Base-by-base conservation (phyloP, 2,888 invertebrate genomes). In the Trilocha varians region DNA sequence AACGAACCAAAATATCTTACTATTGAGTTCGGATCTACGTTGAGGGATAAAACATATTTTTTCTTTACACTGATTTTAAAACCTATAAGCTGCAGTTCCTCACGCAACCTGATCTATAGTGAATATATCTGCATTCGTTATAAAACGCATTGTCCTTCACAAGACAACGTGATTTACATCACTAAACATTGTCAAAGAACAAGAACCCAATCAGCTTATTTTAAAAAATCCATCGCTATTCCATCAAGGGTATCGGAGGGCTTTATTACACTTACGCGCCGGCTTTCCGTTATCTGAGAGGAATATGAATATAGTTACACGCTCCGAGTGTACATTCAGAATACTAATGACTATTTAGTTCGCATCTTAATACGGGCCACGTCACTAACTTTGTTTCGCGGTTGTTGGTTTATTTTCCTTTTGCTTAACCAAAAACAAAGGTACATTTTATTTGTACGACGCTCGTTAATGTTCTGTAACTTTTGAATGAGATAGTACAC, bases 261-360 rank as follows among this genome's bases (percentile, higher is more conserved):
- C 50, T 63, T 58, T 64, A 63, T 60, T 58, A 59, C 57, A 59
- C 59, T 54, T 59, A 61, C 59, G 57, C 54, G 55, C 52, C 43
- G 54, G 56, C 58, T 60, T 59, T 59, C 58, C 57, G 57, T 49
- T 52, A 52, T 52, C 57, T 46, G 57, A 60, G 57, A 62, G 55
- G 61, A 59, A 64, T 65, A 65, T 61, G 60, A 63, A 62, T 64
- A 58, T 57, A 60, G 56, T 58, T 50, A 57, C 53, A 53, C 51
- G 52, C 48, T 46, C 52, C 46, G 45, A 43, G 42, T 55, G 45
- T 52, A 53, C 49, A 48, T 44, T 38, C 52, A 48, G 58, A 57
- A 59, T 59, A 57, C 53, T 59, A 59, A 59, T 59, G 52, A 47
- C 46, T 13, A 53, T 54, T 52, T 48, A 53, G 47, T 52, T 52